Evolutionary conservation across 2,113 vertebrate genomes (phyloP).

Genomic region (Ailurus styani): DNA sequence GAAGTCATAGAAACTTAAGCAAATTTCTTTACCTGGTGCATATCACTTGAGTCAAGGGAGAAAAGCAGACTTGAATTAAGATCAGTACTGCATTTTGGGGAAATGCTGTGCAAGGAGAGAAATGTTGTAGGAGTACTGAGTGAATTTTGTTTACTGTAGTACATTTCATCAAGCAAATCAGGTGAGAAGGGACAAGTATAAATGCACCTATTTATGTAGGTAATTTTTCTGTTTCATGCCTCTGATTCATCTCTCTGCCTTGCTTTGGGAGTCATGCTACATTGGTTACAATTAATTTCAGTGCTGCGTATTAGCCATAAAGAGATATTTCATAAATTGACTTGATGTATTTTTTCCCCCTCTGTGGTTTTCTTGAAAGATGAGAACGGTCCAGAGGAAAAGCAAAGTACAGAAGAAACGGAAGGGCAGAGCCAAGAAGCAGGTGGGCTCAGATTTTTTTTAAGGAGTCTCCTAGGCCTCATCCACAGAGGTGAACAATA

Average conservation of each 20-base stretch:
- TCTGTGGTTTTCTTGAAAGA: slow-evolving; percentile 73
- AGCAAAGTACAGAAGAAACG: slow-evolving; percentile 52
- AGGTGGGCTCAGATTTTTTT: slow-evolving; percentile 77
- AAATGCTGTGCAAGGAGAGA: background rate
- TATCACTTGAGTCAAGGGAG: background rate
- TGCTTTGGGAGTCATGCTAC: slow-evolving; percentile 63
- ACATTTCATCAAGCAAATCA: slow-evolving; percentile 48
- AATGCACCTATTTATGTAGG: slow-evolving; percentile 38
- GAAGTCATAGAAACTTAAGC: background rate
- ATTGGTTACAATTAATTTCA: slow-evolving; percentile 71
- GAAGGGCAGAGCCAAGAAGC: slow-evolving; percentile 72
- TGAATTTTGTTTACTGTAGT: slow-evolving; percentile 48
- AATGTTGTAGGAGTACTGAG: slow-evolving; percentile 31
- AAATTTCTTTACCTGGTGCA: background rate
- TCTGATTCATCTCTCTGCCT: slow-evolving; percentile 44
- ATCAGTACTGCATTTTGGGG: slow-evolving; percentile 9
- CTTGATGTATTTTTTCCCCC: slow-evolving; percentile 40
- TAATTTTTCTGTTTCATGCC: slow-evolving; percentile 56
- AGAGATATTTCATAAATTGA: slow-evolving; percentile 66
- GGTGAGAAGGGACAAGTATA: slow-evolving; percentile 31
- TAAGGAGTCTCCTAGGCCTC: slow-evolving; percentile 59
- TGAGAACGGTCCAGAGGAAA: slow-evolving; percentile 64
- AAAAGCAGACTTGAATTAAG: slow-evolving; percentile 33
- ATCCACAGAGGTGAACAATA: slow-evolving; percentile 68
- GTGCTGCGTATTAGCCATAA: slow-evolving; percentile 59